Evolutionary conservation across 1,140 invertebrate species (phyloP), one percentile per base, ranked within the genome.

Genomic region (Medauroidea extradentata): DNA sequence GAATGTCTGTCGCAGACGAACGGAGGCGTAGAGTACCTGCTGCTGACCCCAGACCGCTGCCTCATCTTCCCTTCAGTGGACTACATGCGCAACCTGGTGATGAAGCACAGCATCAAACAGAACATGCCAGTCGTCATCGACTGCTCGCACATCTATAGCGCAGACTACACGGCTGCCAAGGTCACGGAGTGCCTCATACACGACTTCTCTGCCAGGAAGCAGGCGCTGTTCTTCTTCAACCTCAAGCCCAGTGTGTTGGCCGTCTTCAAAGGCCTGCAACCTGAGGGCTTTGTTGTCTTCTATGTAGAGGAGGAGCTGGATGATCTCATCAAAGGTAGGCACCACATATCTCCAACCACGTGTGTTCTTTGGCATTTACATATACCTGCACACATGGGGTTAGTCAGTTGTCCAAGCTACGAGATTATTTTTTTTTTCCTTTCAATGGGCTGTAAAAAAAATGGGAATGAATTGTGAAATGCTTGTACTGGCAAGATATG

Each of bases 21-120:
- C 48, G 76, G 74, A 16, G 85, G 85, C 27, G 79, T 82, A 23
- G 83, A 89, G 62, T 91, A 91, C 71, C 73, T 93, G 19, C 85
- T 93, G 76, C 75, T 94, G 39, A 90, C 87, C 1, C 88, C 90
- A 7, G 89, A 92, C 71, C 83, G 91, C 44, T 91, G 90, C 67
- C 76, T 94, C 1, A 90, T 91, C 63, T 95, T 94, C 74, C 91
- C 92, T 1, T 91, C 89, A 0, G 89, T 91, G 39, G 91, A 94
- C 69, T 93, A 93, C 73, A 83, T 94, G 29, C 79, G 89, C 55
- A 84, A 86, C 63, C 77, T 90, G 38, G 87, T 94, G 7, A 89
- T 84, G 16, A 93, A 93, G 72, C 86, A 86, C 67, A 86, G 87
- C 24, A 76, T 79, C 14, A 75, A 81, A 50, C 78, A 80, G 61